A percentile compares a stretch with the other conserved stretches of the same genome.
Evolutionary conservation across 2,888 invertebrate species (phyloP).

Genomic region (Meteorus cinctellus): DNA sequence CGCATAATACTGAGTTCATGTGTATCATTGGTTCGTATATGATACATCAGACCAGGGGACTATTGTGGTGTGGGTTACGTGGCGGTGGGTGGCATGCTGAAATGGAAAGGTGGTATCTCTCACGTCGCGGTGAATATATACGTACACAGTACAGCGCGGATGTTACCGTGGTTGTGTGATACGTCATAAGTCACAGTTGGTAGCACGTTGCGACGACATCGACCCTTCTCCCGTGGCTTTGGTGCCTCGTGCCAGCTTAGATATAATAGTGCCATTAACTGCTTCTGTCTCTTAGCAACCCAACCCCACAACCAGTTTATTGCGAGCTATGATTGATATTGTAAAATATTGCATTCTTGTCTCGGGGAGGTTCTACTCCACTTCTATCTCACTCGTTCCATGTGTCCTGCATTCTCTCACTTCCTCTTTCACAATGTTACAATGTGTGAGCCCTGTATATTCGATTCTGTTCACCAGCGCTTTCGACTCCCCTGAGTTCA

Average conservation of each 20-base stretch:
- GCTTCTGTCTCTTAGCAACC: slow-evolving; percentile 70
- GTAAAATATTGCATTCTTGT: slow-evolving; percentile 61
- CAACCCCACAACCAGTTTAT: slow-evolving; percentile 61
- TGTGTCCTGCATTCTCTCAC: not conserved
- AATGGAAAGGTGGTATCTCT: slow-evolving; percentile 23
- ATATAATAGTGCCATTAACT: slow-evolving; percentile 69
- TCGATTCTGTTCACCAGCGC: not conserved
- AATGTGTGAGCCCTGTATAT: not conserved
- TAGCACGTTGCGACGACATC: slow-evolving; percentile 69
- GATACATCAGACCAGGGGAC: too few species aligned
- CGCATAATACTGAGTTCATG: not conserved
- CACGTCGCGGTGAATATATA: not conserved
- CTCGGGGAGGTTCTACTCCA: slow-evolving; percentile 33
- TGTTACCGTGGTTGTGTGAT: slow-evolving; percentile 59
- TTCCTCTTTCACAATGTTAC: not conserved
- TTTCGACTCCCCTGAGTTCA: not conserved
- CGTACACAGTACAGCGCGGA: slow-evolving; percentile 12
- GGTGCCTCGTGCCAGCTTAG: slow-evolving; percentile 54
- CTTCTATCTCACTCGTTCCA: slow-evolving; percentile 9
- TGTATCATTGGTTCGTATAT: not conserved
- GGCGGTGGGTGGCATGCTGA: not conserved
- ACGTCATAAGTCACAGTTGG: slow-evolving; percentile 71
- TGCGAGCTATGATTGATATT: slow-evolving; percentile 68
- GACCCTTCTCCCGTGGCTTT: slow-evolving; percentile 50
- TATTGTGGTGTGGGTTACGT: too few species aligned